phyloP scores from a whole-genome alignment of 2,888 invertebrate genomes.

The Malthinus seriepunctatus region DNA sequence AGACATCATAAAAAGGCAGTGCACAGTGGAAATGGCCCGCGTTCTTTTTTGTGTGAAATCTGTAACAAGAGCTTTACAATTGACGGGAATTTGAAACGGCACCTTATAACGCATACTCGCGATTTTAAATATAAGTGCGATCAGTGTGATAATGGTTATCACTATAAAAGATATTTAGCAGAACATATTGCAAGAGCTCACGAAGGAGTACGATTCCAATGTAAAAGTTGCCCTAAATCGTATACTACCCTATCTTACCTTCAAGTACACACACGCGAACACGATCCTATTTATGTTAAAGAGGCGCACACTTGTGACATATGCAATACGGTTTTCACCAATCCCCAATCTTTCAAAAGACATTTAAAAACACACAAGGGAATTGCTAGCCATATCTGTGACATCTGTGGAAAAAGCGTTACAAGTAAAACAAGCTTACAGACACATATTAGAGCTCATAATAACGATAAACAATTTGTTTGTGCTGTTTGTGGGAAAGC shows the following conservation, averaged over 20 bases:
- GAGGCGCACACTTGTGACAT: conserved; percentile 22
- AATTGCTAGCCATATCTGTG: conserved; percentile 45
- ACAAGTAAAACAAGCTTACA: conserved; percentile 46
- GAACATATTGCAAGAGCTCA: conserved; percentile 32
- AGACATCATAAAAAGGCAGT: too few relatives aligned
- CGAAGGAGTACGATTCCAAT: conserved; percentile 33
- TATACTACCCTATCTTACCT: conserved; percentile 48
- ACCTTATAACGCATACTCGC: too few relatives aligned
- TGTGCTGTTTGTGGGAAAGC: conserved; percentile 56
- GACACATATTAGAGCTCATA: conserved; percentile 43
- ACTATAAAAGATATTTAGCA: conserved; percentile 30
- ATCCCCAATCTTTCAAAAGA: conserved; percentile 9
- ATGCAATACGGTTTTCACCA: conserved; percentile 19
- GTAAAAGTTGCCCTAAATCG: conserved; percentile 51
- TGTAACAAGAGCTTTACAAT: too few relatives aligned
- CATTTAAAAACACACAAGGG: conserved; percentile 25
- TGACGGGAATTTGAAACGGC: too few relatives aligned
- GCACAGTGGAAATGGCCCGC: conserved; percentile 23
- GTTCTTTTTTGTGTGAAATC: too few relatives aligned
- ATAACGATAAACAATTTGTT: conserved; percentile 44
- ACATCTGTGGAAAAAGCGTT: conserved; percentile 58
- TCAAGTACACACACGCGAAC: conserved; percentile 23
- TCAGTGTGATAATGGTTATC: conserved; percentile 44
- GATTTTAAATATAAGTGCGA: conserved; percentile 35
- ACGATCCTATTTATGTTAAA: conserved; percentile 26